Evolutionary conservation across 2,888 invertebrate genomes (phyloP), one percentile per base, ranked within the genome.

Genomic region (Chloroclysta siterata): DNA sequence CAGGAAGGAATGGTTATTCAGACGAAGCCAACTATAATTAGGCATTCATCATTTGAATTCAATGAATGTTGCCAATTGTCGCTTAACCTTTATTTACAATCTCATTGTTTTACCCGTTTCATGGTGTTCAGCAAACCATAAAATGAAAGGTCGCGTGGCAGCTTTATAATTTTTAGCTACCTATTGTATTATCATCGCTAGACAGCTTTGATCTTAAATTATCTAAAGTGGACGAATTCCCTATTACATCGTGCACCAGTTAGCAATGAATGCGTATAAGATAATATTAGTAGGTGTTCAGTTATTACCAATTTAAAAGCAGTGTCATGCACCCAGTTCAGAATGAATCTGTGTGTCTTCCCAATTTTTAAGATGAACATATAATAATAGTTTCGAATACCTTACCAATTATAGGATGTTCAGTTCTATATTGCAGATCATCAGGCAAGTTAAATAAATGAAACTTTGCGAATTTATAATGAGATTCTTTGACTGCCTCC

Each of bases 331-430:
- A 86, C 82, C 81, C 87, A 88, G 84, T 84, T 83, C 81, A 72
- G 66, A 81, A 77, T 78, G 81, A 84, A 89, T 91, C 92, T 91
- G 92, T 92, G 90, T 91, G 91, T 93, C 93, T 90, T 87, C 89
- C 78, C 72, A 77, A 72, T 54, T 48, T 47, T 55, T 13, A 61
- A 42, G 44, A 33, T 73, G 15, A 64, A 76, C 42, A 68, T 68
- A 65, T 50, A 67, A 69, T 63, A 75, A 22, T 22, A 75, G 74
- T 78, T 68, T 76, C 72, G 71, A 75, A 88, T 90, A 90, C 90
- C 70, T 90, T 91, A 91, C 91, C 91, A 83, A 71, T 86, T 77
- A 74, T 46, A 46, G 46, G 85, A 76, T 82, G 50, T 48, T 64
- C 36, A 83, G 72, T 85, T 79, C 74, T 85, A 76, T 81, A 79